Evolutionary conservation across 2,113 vertebrate genomes (phyloP), one percentile per base, ranked within the genome.

Genomic region (Formicarius rufipectus): DNA sequence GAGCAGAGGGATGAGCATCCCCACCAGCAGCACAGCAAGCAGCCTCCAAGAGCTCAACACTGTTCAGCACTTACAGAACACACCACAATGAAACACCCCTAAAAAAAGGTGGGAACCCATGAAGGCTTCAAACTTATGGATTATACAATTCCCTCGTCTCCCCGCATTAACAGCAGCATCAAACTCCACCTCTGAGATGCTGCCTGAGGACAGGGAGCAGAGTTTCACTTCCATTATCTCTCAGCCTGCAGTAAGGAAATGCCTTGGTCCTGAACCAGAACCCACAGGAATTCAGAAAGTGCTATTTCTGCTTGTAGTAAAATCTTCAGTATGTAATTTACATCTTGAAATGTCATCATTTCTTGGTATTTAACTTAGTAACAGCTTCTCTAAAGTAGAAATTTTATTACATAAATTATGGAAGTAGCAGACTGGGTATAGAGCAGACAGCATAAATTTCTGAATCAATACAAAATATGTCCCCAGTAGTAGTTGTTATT

Each of bases 281-380:
- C 83, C 79, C 96, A 90, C 31, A 95, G 93, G 93, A 96, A 95
- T 94, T 93, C 39, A 84, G 47, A 56, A 89, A 96, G 85, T 60
- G 56, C 85, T 93, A 93, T 90, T 96, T 96, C 92, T 94, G 92
- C 90, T 92, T 90, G 72, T 91, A 95, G 93, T 96, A 91, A 96
- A 84, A 90, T 95, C 83, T 93, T 95, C 85, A 90, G 74, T 92
- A 74, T 84, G 93, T 63, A 93, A 88, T 96, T 97, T 97, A 94
- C 91, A 97, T 96, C 84, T 92, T 91, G 93, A 87, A 75, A 82
- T 87, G 88, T 94, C 94, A 96, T 96, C 89, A 97, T 95, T 94
- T 94, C 87, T 93, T 96, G 78, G 80, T 95, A 94, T 96, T 97
- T 97, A 97, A 96, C 94, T 94, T 94, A 87, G 81, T 72, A 95